These are phyloP conservation scores for Lepus europaeus DNA, from an alignment of 2,113 vertebrate genomes.

Conservation along the genomic window DNA sequence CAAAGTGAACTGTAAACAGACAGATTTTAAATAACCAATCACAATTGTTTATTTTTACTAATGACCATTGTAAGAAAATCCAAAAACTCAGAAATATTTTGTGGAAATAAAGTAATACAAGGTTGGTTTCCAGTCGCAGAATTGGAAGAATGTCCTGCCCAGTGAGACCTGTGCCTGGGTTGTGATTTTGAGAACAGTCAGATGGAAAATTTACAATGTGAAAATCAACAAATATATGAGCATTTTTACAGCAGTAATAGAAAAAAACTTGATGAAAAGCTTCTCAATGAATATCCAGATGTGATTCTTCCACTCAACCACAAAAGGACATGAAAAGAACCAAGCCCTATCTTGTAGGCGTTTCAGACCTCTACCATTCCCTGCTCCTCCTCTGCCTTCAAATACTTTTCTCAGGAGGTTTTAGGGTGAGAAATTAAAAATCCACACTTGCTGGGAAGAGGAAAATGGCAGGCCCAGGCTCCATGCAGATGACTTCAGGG, in stretches of 20 bases:
- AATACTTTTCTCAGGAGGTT: not conserved
- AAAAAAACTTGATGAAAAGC: not conserved
- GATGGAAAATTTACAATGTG: not conserved
- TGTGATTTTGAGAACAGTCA: not conserved
- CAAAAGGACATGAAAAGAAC: not conserved
- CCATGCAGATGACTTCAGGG: not conserved
- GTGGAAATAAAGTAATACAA: not conserved
- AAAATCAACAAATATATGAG: not conserved
- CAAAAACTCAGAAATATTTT: not conserved
- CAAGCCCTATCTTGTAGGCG: not conserved
- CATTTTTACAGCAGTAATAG: not conserved
- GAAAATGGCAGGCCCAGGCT: not conserved
- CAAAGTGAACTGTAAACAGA: slow-evolving; percentile 1
- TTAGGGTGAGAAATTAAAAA: not conserved
- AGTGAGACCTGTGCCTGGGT: not conserved
- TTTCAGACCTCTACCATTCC: not conserved
- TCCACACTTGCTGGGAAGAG: not conserved
- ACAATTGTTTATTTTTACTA: slow-evolving; percentile 59
- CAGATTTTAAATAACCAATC: slow-evolving; percentile 38
- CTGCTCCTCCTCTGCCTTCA: not conserved
- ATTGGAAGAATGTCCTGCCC: not conserved
- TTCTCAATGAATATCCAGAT: not conserved
- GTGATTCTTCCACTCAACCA: not conserved
- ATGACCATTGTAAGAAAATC: slow-evolving; percentile 4
- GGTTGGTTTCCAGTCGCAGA: not conserved